Base-by-base conservation (phyloP, 2,113 vertebrate genomes). In the Pseudorhombus dupliciocellatus region DNA sequence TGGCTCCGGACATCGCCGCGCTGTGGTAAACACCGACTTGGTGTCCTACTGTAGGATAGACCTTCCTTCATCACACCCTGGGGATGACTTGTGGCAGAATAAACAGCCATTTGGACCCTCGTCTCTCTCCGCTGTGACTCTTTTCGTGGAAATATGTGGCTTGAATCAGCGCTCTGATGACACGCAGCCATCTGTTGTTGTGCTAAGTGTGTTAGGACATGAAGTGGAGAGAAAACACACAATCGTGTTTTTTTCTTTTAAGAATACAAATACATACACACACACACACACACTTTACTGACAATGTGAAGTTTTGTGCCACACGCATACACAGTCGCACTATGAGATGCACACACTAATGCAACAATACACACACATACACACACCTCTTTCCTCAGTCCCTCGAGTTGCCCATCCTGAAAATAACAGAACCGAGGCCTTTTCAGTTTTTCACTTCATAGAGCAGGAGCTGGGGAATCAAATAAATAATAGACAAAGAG, bases 151-250 rank as follows among this genome's bases (percentile, higher is more conserved):
- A 91, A 91, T 89, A 79, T 88, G 86, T 75, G 74, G 88, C 89
- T 91, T 88, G 91, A 92, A 91, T 92, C 86, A 89, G 91, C 70
- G 89, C 87, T 90, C 87, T 84, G 90, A 91, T 91, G 91, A 92
- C 91, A 92, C 86, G 73, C 79, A 68, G 91, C 91, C 91, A 92
- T 92, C 91, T 92, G 91, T 90, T 91, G 89, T 92, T 91, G 89
- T 91, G 88, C 89, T 91, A 88, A 89, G 87, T 87, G 89, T 86
- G 88, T 85, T 88, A 89, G 82, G 88, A 89, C 89, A 91, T 86
- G 82, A 88, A 91, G 89, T 83, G 70, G 76, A 79, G 82, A 79
- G 83, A 85, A 86, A 84, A 85, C 70, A 83, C 82, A 84, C 84
- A 84, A 76, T 64, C 25, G 46, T 75, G 42, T 25, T 68, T 24